Evolutionary conservation across 1,140 invertebrate species (phyloP), one percentile per base, ranked within the genome.

Genomic region (Zaprionus davidi): DNA sequence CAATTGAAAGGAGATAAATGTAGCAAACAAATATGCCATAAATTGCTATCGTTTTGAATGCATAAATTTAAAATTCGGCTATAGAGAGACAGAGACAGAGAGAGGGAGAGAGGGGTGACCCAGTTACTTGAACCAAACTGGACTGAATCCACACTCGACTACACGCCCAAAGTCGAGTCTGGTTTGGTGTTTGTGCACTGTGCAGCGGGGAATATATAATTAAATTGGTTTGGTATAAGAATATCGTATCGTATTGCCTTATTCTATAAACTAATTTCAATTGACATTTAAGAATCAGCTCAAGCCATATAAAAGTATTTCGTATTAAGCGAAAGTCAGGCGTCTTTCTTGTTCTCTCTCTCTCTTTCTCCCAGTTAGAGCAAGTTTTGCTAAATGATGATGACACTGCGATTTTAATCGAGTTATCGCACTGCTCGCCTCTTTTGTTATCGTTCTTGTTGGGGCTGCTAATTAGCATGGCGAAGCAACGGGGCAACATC

Each of bases 381-480:
- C 41, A n/a, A 22, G 0, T 17, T 17, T n/a, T n/a, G 53, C 26
- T 15, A 31, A 56, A 15, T 31, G 26, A 64, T 58, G 51, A 64
- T 75, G 67, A 64, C 38, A 17, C 4, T 7, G 28, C 53, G 31
- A 0, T 20, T 55, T 44, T 34, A 13, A 31, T 44, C 57, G 22
- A 56, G 15, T 57, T 67, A 66, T 26, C 69, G 20, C 41, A 34
- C 22, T 20, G 38, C n/a, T n/a, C n/a, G 15, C 34, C 34, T 34
- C 1, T 22, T 62, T 46, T 63, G 46, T 71, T 56, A 24, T 53
- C 22, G 20, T 53, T 59, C 53, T 55, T 55, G 17, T 72, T 64
- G 60, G 55, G 71, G 34, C 49, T 44, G 46, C 68, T 72, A 85
- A 86, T 86, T 85, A 85, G 79, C 76, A 36, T 31, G 41, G 41